These are phyloP conservation scores for Tragelaphus imberbis DNA, from an alignment of 2,113 vertebrate genomes.

Conservation along the genomic window DNA sequence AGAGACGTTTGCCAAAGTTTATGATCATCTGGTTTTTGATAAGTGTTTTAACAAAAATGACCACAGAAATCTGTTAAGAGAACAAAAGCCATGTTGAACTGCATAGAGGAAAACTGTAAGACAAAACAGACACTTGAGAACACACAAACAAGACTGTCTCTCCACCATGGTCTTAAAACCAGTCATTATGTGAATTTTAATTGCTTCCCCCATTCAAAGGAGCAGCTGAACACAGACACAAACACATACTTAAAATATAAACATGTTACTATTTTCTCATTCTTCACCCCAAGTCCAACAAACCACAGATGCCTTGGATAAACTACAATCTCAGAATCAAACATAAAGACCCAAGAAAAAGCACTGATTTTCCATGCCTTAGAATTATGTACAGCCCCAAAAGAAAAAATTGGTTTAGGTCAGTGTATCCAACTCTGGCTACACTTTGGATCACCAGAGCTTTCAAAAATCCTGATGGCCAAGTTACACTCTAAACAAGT, in stretches of 20 bases:
- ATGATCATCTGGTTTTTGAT: background rate
- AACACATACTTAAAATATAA: background rate
- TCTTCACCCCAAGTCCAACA: background rate
- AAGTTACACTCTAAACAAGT: background rate
- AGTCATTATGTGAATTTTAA: background rate
- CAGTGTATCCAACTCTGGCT: background rate
- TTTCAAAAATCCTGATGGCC: background rate
- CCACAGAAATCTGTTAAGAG: background rate
- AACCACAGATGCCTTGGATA: background rate
- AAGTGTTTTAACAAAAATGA: background rate
- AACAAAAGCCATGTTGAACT: background rate
- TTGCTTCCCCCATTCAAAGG: background rate
- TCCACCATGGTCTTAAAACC: background rate
- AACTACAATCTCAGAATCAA: background rate
- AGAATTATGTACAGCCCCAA: background rate
- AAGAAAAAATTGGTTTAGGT: background rate
- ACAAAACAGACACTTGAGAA: background rate
- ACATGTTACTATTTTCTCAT: background rate
- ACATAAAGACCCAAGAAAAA: background rate
- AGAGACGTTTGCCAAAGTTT: background rate
- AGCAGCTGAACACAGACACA: background rate
- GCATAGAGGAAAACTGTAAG: background rate
- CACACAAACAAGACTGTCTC: background rate
- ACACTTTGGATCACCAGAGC: background rate
- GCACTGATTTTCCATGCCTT: background rate